Evolutionary conservation across 2,113 vertebrate genomes (phyloP), one percentile per base, ranked within the genome.

Genomic region (Natator depressus): DNA sequence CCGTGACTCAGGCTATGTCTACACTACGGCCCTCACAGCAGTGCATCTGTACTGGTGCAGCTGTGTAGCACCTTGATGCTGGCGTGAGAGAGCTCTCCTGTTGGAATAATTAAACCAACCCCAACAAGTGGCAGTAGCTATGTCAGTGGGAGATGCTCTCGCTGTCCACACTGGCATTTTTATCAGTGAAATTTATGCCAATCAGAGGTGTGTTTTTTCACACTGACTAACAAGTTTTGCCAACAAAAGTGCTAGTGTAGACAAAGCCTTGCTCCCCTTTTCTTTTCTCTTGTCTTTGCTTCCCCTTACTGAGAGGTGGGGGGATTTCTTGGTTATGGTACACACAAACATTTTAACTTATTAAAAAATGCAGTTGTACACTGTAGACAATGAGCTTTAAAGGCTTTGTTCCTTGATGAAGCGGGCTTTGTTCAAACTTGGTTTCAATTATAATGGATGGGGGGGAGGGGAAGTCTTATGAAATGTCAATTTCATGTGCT

Each of bases 301-400:
- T 65, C 54, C 79, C 72, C 85, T 84, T 79, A 82, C 57, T 82
- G 85, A 27, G 11, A 72, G 46, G 89, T 90, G 92, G 62, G 51
- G 82, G 50, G 81, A 91, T 38, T 13, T 59, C 42, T 59, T 46
- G 29, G 87, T 96, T 85, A 54, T 93, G 94, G 83, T 54, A 13
- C 46, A 57, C 38, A 90, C 25, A 85, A 78, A 62, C 10, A 85
- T 87, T 91, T 91, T 93, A 80, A 87, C 84, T 24, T 24, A 80
- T 57, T 91, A 76, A 97, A 84, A 94, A 91, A 91, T 69, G 19
- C 29, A 90, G 92, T 90, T 93, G n/a, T 79, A 75, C 82, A 91
- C 78, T 94, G 46, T 55, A 80, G 82, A 80, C 25, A 91, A 78
- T 78, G 80, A 79, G 76, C 62, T 94, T 93, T 90, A 88, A 25